phyloP scores from a whole-genome alignment of 2,888 invertebrate species.

The Chorisops tibialis region DNA sequence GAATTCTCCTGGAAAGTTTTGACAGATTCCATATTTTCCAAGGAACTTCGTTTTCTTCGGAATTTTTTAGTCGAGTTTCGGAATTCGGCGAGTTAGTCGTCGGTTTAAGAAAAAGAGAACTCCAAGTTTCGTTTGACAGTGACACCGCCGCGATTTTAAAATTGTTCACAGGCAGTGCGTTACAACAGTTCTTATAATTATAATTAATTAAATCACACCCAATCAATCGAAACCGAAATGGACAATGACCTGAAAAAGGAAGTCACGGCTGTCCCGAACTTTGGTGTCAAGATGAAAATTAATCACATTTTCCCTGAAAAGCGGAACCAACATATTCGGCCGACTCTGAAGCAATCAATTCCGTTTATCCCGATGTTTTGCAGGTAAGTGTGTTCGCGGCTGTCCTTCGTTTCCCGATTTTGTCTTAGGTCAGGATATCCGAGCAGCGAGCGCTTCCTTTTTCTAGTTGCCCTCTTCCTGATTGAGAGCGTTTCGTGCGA shows the following conservation, averaged over 20 bases:
- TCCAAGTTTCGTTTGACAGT: not conserved
- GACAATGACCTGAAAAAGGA: conserved; percentile 46
- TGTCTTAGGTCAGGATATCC: conserved; percentile 11
- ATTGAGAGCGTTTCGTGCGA: not conserved
- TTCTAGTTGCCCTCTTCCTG: not conserved
- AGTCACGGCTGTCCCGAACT: conserved; percentile 56
- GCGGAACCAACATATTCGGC: conserved; percentile 64
- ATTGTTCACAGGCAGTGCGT: not conserved
- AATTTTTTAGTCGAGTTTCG: not conserved
- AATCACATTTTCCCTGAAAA: conserved; percentile 73
- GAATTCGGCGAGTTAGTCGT: not conserved
- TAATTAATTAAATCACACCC: not conserved
- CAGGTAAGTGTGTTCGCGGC: conserved; percentile 62
- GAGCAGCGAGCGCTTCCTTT: not conserved
- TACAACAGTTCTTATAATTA: not conserved
- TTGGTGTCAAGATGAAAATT: conserved; percentile 70
- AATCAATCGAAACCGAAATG: conserved; percentile 30
- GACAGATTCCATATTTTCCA: too few species aligned
- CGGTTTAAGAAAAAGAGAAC: not conserved
- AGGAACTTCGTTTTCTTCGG: too few species aligned
- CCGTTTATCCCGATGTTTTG: conserved; percentile 67
- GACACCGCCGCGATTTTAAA: not conserved
- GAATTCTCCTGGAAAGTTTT: too few species aligned
- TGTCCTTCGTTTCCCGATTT: not conserved
- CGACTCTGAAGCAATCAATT: conserved; percentile 66